Base-by-base conservation (phyloP, 2,888 invertebrate genomes). In the Xylota sylvarum region DNA sequence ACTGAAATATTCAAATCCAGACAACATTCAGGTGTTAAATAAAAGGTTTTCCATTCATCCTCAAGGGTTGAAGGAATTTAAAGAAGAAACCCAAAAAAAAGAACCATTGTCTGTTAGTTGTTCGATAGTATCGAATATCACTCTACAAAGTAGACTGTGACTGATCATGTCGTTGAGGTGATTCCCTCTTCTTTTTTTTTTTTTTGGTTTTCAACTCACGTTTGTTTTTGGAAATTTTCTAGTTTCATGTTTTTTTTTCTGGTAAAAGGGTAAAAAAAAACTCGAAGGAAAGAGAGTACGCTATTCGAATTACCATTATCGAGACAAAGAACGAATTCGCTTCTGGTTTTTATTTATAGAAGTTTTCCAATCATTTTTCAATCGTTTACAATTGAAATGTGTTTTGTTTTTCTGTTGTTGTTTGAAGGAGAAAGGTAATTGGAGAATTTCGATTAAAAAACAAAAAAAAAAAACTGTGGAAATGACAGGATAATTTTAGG, bases 1-100 rank as follows among this genome's bases (percentile, higher is more conserved):
- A 78, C 62, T n/a, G 37, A 64, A 78, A 72, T 79, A 72, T 79
- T 79, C 64, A 79, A 79, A 64, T 79, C 46, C 64, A 64, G 64
- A 64, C 79, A 72, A 55, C 37, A 65, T 72, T 79, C 79, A 79
- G 79, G 79, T 79, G 79, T 79, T 79, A 64, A 79, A 70, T 55
- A 35, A 55, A 50, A 40, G 67, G 50, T 70, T 74, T 64, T 79
- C 23, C 52, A n/a, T 60, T 48, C 14, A 37, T 5, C 43, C 14
- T 37, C 6, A 65, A 40, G 64, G 79, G 64, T 74, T 64, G 43
- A 55, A 46, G 10, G 32, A 17, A 32, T n/a, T 7, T 14, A 14
- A 46, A 55, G 5, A 12, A 27, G 5, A 6, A 52, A 4, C 52
- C 10, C 4, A 9, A 2, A 40, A 40, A 40, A 40, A 12, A n/a